phyloP scores from a whole-genome alignment of 2,888 invertebrate species.

The Amphiduros pacificus region DNA sequence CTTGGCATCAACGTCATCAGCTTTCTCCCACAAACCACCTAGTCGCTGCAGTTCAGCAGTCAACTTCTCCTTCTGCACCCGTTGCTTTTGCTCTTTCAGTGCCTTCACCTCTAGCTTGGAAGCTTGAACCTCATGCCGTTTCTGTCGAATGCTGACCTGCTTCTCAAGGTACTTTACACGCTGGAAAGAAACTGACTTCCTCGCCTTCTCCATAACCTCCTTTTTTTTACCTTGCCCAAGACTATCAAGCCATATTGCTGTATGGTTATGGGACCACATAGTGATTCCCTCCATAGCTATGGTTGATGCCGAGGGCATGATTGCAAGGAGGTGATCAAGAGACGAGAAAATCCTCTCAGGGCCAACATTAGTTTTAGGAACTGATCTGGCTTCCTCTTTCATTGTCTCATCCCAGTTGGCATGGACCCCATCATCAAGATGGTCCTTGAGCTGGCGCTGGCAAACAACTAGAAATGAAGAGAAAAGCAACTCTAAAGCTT shows the following conservation, averaged over 20 bases:
- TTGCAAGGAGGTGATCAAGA: no score
- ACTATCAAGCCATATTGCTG: not conserved
- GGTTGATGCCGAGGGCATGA: constrained; percentile 1
- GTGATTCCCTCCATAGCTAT: constrained; percentile 1
- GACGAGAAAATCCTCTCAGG: constrained; percentile 5
- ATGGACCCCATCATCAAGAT: not conserved
- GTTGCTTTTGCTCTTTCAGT: not conserved
- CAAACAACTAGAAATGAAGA: not conserved
- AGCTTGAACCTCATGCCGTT: not conserved
- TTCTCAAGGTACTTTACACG: not conserved
- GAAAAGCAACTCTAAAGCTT: not conserved
- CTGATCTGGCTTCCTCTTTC: not conserved
- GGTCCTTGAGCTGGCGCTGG: not conserved
- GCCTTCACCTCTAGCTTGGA: not conserved
- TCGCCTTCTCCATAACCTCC: constrained; percentile 4
- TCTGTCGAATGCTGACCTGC: not conserved
- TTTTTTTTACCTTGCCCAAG: not conserved
- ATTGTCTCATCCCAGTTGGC: not conserved
- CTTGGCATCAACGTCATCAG: not conserved
- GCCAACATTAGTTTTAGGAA: not conserved
- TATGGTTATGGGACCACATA: constrained; percentile 8
- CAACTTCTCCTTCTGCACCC: not conserved
- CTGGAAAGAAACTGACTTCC: not conserved
- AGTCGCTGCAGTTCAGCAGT: not conserved
- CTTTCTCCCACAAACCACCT: not conserved